Evolutionary conservation across 1,140 invertebrate genomes (phyloP).

Genomic region (Saccostrea glomerata): DNA sequence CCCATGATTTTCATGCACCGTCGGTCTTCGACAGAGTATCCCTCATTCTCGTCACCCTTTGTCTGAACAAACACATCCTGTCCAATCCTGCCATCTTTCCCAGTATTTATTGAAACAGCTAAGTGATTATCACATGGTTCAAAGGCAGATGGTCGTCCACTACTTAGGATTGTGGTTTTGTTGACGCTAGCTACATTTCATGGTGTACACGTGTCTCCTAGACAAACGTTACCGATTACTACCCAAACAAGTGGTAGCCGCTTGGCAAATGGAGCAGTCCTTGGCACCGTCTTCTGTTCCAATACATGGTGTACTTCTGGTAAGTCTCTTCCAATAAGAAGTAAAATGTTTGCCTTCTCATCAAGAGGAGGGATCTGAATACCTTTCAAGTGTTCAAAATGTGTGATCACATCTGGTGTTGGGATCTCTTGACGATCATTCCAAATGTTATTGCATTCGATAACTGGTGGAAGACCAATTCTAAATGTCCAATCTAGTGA

Average conservation of each 20-base stretch:
- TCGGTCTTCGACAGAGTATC: conserved; percentile 48
- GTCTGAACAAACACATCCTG: not conserved
- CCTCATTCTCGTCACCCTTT: conserved; percentile 39
- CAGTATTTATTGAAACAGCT: not conserved
- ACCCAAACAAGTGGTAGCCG: conserved; percentile 24
- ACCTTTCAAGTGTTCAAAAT: conserved; percentile 34
- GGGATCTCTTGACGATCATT: conserved; percentile 44
- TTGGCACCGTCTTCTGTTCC: conserved; percentile 1
- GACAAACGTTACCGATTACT: conserved; percentile 24
- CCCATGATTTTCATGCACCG: conserved; percentile 33
- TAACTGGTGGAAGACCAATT: conserved; percentile 31
- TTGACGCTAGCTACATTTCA: not conserved
- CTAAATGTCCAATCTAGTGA: not conserved
- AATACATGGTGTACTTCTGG: conserved; percentile 34
- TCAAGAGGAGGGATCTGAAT: conserved; percentile 13
- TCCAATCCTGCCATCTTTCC: not conserved
- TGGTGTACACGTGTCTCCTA: not conserved
- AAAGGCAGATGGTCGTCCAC: not conserved
- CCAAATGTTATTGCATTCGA: conserved; percentile 47
- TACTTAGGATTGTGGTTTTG: not conserved
- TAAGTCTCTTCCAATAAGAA: conserved; percentile 38
- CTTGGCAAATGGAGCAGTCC: conserved; percentile 11
- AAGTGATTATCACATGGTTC: conserved; percentile 21
- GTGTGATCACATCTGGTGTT: not conserved
- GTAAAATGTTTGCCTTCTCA: too few relatives aligned